Conservation (phyloP, 2,888 invertebrate species). For the Perdita meconis region DNA sequence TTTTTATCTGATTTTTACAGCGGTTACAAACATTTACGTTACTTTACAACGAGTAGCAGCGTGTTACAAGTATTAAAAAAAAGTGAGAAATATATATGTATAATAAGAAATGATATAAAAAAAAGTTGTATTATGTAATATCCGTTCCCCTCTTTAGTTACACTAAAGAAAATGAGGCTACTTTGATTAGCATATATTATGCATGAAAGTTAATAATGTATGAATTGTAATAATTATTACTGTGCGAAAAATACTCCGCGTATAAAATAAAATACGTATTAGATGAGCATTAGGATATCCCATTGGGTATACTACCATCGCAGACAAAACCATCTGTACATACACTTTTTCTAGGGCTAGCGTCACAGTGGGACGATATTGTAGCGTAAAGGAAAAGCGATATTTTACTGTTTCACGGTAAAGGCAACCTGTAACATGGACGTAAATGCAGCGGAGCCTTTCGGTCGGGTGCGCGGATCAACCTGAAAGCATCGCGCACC, state of each 20-base stretch:
- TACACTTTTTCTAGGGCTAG: not conserved
- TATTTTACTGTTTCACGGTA: constrained; percentile 42
- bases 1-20: not conserved
- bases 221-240: not conserved
- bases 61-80: no score
- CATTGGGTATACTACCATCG: not conserved
- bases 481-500: constrained; percentile 75
- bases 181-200: not conserved
- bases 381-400: constrained; percentile 25
- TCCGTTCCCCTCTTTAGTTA: not conserved
- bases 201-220: not conserved
- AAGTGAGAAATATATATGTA: no score
- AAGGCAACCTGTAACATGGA: constrained; percentile 76
- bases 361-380: not conserved
- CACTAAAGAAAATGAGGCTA: not conserved
- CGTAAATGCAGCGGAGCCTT: constrained; percentile 64
- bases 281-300: not conserved
- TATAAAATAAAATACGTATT: not conserved
- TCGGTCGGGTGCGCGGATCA: constrained; percentile 62
- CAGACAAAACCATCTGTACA: not conserved
- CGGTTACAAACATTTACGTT: not conserved
- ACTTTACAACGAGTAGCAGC: no score
- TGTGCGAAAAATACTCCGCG: not conserved
- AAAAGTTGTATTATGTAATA: no score
- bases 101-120: no score